Base-by-base conservation (phyloP, 2,888 invertebrate species). In the Eupithecia dodoneata region DNA sequence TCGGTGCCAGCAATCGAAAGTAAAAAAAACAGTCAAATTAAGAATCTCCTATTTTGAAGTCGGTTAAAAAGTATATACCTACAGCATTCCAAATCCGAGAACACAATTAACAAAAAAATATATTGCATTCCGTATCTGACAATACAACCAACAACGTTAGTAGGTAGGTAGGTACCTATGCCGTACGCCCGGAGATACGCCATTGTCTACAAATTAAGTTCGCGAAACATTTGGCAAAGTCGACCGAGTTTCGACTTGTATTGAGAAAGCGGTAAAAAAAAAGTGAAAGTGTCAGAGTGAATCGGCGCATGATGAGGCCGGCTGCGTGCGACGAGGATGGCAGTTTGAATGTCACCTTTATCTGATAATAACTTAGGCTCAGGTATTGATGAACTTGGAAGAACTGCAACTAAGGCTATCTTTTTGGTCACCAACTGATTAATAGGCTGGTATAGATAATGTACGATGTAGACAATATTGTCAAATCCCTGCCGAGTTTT, bases 251-350 rank as follows among this genome's bases (percentile, higher is more conserved):
- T 89, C 91, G 89, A 86, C 83, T 79, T 80, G 88, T 89, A 92
- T 93, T 92, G 92, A 90, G 94, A 94, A 93, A 94, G 93, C 90
- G 87, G 88, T 87, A 90, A 92, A 93, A 92, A 92, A 65, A 93
- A 93, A 93, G 93, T 92, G 94, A 93, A 93, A 94, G 94, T 87
- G 89, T 75, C 84, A 87, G 85, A 92, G 86, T 80, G 89, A 85
- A 91, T 92, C 83, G 81, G 18, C 52, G 12, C 79, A 81, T 77
- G 74, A 41, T 71, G 45, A 76, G 74, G 82, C 77, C 78, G 77
- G 79, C 77, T 78, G 81, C 73, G 82, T 79, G 79, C 79, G 87
- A 92, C 84, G 83, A 85, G 85, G 88, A 89, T 83, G 79, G 83
- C 80, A 73, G 75, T 76, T 80, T 80, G 86, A 83, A 86, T 87